phyloP scores from a whole-genome alignment of 2,113 vertebrate genomes.

The Channa maculata region DNA sequence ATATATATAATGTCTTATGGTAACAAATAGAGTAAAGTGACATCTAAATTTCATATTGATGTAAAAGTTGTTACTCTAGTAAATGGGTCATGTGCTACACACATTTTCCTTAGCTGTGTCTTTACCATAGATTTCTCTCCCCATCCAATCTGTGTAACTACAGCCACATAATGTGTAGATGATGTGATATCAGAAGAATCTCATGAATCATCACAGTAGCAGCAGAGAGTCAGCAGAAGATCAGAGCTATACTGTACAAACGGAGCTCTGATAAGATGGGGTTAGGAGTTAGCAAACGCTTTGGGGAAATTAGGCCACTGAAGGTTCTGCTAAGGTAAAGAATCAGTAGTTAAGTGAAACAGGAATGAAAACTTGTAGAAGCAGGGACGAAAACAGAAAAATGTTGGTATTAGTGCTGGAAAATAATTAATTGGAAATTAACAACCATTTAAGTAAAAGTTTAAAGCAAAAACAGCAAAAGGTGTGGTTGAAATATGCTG shows the following conservation, averaged over 20 bases:
- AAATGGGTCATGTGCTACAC: too few relatives aligned
- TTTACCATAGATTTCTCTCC: not conserved
- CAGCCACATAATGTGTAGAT: slow-evolving; percentile 19
- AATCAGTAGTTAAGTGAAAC: not conserved
- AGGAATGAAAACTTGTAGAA: not conserved
- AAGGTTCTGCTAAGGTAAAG: not conserved
- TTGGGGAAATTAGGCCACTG: not conserved
- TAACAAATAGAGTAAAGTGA: too few relatives aligned
- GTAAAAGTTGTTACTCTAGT: too few relatives aligned
- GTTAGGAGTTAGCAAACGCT: slow-evolving; percentile 38
- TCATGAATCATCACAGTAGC: slow-evolving; percentile 45
- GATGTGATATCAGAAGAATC: slow-evolving; percentile 30
- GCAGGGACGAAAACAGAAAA: not conserved
- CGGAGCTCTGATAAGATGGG: slow-evolving; percentile 13
- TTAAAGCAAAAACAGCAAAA: too few relatives aligned
- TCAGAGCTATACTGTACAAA: slow-evolving; percentile 16
- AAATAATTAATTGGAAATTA: too few relatives aligned
- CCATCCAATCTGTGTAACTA: not conserved
- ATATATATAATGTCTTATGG: too few relatives aligned
- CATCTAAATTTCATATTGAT: too few relatives aligned
- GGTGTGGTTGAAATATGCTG: too few relatives aligned
- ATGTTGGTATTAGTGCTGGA: too few relatives aligned
- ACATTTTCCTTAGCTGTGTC: not conserved
- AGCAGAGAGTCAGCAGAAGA: slow-evolving; percentile 28
- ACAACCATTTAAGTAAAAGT: too few relatives aligned